Evolutionary conservation across 2,888 invertebrate species (phyloP).

Genomic region (Orthosia gracilis): DNA sequence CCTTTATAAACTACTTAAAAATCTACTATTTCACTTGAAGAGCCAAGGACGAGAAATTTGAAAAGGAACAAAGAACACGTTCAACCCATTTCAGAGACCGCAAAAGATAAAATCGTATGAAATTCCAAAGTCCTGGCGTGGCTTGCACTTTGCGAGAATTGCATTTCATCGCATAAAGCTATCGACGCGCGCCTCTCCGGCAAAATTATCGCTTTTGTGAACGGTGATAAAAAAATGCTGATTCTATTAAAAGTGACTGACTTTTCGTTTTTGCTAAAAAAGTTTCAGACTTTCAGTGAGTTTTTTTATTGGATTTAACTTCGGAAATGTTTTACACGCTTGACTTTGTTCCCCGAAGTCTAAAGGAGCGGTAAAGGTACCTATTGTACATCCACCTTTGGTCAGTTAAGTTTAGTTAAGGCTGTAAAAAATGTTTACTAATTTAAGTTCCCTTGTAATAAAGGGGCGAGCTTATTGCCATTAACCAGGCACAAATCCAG

Average conservation of each 20-base stretch:
- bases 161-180: conserved; percentile 58
- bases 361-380: too few relatives aligned
- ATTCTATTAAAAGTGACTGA: conserved; percentile 18
- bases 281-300: neutral
- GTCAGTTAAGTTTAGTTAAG: too few relatives aligned
- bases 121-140: conserved; percentile 45
- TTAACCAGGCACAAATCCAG: neutral
- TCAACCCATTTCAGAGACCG: conserved; percentile 19
- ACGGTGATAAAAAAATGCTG: conserved; percentile 35
- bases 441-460: too few relatives aligned
- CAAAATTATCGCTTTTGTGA: conserved; percentile 40
- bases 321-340: too few relatives aligned
- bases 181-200: conserved; percentile 2
- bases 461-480: neutral
- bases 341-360: too few relatives aligned
- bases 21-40: conserved; percentile 5
- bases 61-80: conserved; percentile 47
- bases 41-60: conserved; percentile 3
- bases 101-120: conserved; percentile 47
- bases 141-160: conserved; percentile 50
- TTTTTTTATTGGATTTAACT: neutral
- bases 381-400: too few relatives aligned
- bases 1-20: conserved; percentile 1
- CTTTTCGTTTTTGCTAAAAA: neutral
- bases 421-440: too few relatives aligned